Percentiles rank a stretch among this genome's conserved stretches.
These are phyloP conservation scores for Patella pellucida DNA, from an alignment of 2,888 invertebrate species.

Conservation along the genomic window DNA sequence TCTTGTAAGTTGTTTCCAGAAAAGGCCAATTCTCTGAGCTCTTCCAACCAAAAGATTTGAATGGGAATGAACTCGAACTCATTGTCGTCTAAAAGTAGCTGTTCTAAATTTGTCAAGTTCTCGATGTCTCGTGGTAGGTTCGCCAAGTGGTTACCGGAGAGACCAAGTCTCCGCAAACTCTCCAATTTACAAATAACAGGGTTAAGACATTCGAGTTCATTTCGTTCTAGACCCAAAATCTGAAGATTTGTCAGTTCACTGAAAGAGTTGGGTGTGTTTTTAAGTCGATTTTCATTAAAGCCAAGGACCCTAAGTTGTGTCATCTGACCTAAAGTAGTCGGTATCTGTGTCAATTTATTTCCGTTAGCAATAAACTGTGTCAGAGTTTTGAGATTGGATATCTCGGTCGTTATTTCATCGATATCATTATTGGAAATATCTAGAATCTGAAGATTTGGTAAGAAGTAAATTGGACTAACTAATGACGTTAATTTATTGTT, in stretches of 20 bases:
- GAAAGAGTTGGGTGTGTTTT: slow-evolving; percentile 53
- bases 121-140: slow-evolving; percentile 64
- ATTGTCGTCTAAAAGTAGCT: slow-evolving; percentile 63
- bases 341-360: slow-evolving; percentile 55
- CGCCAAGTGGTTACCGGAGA: slow-evolving; percentile 65
- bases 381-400: slow-evolving; percentile 46
- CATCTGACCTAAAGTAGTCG: slow-evolving; percentile 52
- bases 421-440: slow-evolving; percentile 63
- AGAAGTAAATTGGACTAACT: slow-evolving; percentile 44
- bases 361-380: slow-evolving; percentile 53
- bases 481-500: slow-evolving; percentile 53
- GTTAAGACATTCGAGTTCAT: slow-evolving; percentile 57
- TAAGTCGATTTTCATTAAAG: slow-evolving; percentile 60
- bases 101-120: slow-evolving; percentile 54
- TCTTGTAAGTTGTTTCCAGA: slow-evolving; percentile 58
- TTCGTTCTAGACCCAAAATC: slow-evolving; percentile 60
- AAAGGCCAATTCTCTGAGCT: slow-evolving; percentile 59
- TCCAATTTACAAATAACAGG: slow-evolving; percentile 62
- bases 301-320: slow-evolving; percentile 47
- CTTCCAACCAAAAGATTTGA: slow-evolving; percentile 60
- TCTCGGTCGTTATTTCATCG: slow-evolving; percentile 47
- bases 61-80: slow-evolving; percentile 66
- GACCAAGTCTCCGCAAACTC: slow-evolving; percentile 52
- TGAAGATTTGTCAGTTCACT: slow-evolving; percentile 52
- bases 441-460: slow-evolving; percentile 51